Evolutionary conservation across 64 coral and sea anemone genomes (phyloP), one percentile per base, ranked within the genome.

Genomic region (Actinia equina): DNA sequence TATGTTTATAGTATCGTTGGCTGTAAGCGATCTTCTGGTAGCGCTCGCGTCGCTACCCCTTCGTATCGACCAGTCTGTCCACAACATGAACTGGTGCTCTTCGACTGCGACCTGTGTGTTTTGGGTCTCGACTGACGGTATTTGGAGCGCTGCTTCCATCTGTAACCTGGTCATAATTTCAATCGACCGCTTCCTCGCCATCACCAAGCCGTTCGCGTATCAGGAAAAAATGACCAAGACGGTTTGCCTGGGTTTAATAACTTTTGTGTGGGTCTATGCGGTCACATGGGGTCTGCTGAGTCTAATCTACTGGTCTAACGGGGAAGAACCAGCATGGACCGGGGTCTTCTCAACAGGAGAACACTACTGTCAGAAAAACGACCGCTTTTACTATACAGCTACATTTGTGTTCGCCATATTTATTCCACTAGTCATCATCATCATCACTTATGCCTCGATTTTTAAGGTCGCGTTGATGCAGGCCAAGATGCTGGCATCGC

Each of bases 81-180:
- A 97, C 41, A 97, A 97, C 45, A 70, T 17, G 44, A 82, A 82
- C 10, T 97, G 94, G 94, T 97, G 94, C 59, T 80, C 77, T 25
- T 83, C 88, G 17, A 54, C 84, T 2, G 53, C 80, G 7, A 88
- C 89, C 65, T 97, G 94, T 37, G 85, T 88, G 12, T 93, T 87
- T 20, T 97, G 94, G 94, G 82, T 82, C 45, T 87, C 76, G 2
- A 84, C 91, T 6, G 94, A 97, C 77, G 81, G 71, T 20, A 79
- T 90, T 16, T 90, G 92, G 71, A 85, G 84, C 18, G 89, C 83
- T 5, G 91, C 94, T 1, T 93, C 91, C 0, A 89, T 97, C 20
- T 93, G 91, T 76, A 93, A 97, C 52, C 64, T 97, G 43, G 94
- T 88, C 20, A 42, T 97, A 43, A 97, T 97, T 43, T 97, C 94